Evolutionary conservation across 2,888 invertebrate genomes (phyloP), one percentile per base, ranked within the genome.

Genomic region (Pegoplata infirma): DNA sequence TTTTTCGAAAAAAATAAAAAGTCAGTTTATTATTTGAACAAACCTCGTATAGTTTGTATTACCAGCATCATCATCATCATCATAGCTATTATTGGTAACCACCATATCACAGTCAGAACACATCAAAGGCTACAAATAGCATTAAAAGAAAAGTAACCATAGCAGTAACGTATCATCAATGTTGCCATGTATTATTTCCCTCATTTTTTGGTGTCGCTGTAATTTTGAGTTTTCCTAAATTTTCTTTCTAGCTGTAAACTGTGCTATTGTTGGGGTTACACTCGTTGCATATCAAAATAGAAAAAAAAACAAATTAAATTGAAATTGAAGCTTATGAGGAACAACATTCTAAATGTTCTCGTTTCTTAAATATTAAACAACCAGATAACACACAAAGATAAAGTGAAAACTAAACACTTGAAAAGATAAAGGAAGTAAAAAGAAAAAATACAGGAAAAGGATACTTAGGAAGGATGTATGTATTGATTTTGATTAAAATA

Each of bases 251-350:
- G 58, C 23, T 16, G 58, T 68, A 49, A 58, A 69, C 58, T 69
- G 25, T 69, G 59, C 40, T 51, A 53, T 69, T 69, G 59, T 59
- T 59, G 59, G 44, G 61, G 69, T 44, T 59, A 69, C 51, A 58
- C 58, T 58, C 68, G 16, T 49, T 40, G 56, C 55, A 61, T 76
- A 14, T 55, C n/a, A n/a, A n/a, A n/a, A n/a, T n/a, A n/a, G n/a
- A n/a, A n/a, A n/a, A n/a, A 64, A 55, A 67, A 74, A 69, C n/a
- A 76, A 69, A 64, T 69, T 55, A 69, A 69, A 64, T 69, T 64
- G 69, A 69, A n/a, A 64, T 69, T 64, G 28, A 58, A 69, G 51
- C 44, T 76, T 49, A 63, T 10, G 49, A 21, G 12, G 17, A 44
- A 55, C 17, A 55, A 36, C 58, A 10, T 47, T 32, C 28, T 5